Evolutionary conservation across 2,797 vertebrate genomes (phyloP).

Genomic region (Rhinogobio ventralis): DNA sequence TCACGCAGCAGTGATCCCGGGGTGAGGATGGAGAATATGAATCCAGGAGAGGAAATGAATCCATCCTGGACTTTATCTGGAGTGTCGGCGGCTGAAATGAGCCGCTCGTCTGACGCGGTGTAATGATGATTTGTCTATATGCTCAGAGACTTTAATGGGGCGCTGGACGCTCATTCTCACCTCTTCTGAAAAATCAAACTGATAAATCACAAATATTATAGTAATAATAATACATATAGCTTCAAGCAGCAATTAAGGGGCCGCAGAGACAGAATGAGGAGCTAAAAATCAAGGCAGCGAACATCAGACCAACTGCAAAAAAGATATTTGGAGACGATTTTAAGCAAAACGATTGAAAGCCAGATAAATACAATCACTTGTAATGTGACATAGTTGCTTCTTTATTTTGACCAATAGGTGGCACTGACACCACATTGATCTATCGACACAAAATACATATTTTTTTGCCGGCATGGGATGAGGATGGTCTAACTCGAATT

Average conservation of each 20-base stretch:
- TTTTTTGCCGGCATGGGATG: neutral
- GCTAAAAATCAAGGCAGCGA: neutral
- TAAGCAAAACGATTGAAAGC: neutral
- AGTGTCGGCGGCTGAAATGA: constrained; percentile 33
- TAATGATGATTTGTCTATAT: constrained; percentile 14
- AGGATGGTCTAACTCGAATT: neutral
- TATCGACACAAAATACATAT: neutral
- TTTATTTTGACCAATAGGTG: neutral
- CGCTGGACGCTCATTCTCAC: neutral
- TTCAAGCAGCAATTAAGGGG: neutral
- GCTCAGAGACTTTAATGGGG: neutral
- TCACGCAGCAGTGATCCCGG: neutral
- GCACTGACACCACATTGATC: neutral
- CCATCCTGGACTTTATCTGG: constrained; percentile 32
- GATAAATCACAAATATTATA: neutral
- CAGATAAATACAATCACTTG: neutral
- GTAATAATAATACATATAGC: neutral
- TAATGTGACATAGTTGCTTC: too few relatives aligned
- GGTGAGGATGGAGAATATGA: constrained; percentile 24
- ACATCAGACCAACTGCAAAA: too few relatives aligned
- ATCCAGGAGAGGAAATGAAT: constrained; percentile 30
- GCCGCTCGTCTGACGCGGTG: neutral
- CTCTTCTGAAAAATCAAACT: neutral
- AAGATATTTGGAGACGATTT: neutral
- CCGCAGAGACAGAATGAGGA: neutral